Conservation (phyloP, 2,113 vertebrate species). For the Prolemur simus region DNA sequence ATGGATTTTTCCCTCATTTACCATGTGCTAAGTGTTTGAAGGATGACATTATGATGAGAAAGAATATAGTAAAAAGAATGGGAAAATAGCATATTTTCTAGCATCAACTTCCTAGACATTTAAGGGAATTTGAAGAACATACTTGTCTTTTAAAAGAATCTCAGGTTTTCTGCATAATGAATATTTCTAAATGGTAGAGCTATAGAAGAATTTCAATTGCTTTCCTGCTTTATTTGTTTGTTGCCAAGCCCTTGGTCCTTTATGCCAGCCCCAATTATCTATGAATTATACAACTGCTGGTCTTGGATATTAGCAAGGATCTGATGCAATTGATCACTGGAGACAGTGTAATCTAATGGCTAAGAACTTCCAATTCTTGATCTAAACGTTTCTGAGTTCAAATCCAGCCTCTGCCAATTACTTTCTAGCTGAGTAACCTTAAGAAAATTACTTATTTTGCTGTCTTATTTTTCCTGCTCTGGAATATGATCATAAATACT, state of each 20-base stretch:
- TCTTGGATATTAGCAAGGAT: neutral
- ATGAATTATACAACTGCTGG: neutral
- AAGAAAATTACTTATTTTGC: neutral
- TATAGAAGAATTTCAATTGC: neutral
- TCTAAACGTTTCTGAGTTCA: neutral
- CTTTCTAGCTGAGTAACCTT: neutral
- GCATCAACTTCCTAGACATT: neutral
- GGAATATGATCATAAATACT: neutral
- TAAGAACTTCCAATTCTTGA: neutral
- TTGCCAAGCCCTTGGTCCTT: neutral
- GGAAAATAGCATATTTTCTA: neutral
- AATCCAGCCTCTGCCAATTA: neutral
- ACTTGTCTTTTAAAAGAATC: neutral
- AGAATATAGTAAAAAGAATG: neutral
- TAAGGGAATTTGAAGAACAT: conserved; percentile 8
- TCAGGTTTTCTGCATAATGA: neutral
- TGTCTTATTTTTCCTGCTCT: neutral
- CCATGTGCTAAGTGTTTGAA: conserved; percentile 26
- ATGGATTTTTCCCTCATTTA: neutral
- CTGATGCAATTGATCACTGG: neutral
- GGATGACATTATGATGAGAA: neutral
- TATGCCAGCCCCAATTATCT: neutral
- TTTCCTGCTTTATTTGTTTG: neutral
- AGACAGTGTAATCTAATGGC: neutral
- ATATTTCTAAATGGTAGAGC: neutral